These are phyloP conservation scores for Drosophila parthenogenetica DNA, from an alignment of 2,888 invertebrate genomes.

Conservation along the genomic window DNA sequence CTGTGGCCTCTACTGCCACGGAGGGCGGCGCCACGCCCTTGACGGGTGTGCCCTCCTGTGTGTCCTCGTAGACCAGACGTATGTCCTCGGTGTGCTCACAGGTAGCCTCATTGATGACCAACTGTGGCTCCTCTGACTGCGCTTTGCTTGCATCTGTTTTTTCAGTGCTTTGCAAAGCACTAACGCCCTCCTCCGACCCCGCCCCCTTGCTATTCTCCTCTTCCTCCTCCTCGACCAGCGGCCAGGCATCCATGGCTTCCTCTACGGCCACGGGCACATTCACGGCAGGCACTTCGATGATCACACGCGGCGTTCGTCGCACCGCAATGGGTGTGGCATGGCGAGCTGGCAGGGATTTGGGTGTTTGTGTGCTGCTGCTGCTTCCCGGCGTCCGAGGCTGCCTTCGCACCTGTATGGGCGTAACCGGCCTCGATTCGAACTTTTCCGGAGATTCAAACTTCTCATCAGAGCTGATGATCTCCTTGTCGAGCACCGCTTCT, in stretches of 20 bases:
- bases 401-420: slow-evolving; percentile 84
- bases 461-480: slow-evolving; percentile 83
- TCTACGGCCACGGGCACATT: slow-evolving; percentile 68
- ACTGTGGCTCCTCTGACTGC: slow-evolving; percentile 5
- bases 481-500: slow-evolving; percentile 76
- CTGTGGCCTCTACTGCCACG: neutral
- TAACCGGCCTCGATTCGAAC: slow-evolving; percentile 75
- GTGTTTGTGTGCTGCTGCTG: slow-evolving; percentile 45
- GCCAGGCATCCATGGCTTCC: slow-evolving; percentile 83
- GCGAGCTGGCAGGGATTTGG: slow-evolving; percentile 55
- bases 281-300: slow-evolving; percentile 56
- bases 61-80: slow-evolving; percentile 87
- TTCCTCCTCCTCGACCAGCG: slow-evolving; percentile 49
- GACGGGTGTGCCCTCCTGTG: slow-evolving; percentile 68
- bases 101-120: slow-evolving; percentile 55
- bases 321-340: slow-evolving; percentile 82
- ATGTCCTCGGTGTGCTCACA: slow-evolving; percentile 86
- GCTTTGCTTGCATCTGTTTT: slow-evolving; percentile 24
- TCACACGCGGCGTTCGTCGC: slow-evolving; percentile 81
- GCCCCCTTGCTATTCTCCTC: neutral
- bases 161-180: slow-evolving; percentile 29
- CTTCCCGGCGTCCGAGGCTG: slow-evolving; percentile 80
- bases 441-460: slow-evolving; percentile 84
- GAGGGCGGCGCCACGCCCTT: slow-evolving; percentile 14
- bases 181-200: neutral